Conservation (phyloP, 2,888 invertebrate genomes). For the Drosophila fulvimacula region DNA sequence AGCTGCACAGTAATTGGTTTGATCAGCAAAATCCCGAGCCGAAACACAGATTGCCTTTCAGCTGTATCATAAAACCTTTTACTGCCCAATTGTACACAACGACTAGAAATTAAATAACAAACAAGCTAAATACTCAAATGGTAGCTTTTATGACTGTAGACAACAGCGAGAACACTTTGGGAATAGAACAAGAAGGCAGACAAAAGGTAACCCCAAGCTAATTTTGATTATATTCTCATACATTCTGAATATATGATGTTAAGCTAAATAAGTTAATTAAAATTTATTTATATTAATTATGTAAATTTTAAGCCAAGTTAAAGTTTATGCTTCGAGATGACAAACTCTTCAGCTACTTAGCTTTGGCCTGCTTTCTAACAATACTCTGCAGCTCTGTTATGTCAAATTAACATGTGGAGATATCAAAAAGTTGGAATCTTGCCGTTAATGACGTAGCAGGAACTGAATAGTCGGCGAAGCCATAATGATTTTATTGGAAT, state of each 20-base stretch:
- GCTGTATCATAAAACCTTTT: conserved; percentile 22
- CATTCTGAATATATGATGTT: neutral
- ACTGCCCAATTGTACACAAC: conserved; percentile 22
- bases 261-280: neutral
- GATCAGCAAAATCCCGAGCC: conserved; percentile 31
- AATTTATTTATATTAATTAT: conserved; percentile 8
- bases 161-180: neutral
- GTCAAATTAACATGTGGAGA: neutral
- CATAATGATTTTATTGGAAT: conserved; percentile 53
- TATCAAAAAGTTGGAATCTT: neutral
- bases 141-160: neutral
- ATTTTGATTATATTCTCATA: neutral
- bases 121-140: neutral
- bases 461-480: conserved; percentile 29
- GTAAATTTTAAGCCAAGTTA: conserved; percentile 13
- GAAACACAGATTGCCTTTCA: conserved; percentile 15
- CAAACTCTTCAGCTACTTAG: conserved; percentile 7
- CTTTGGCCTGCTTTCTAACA: conserved; percentile 23
- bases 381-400: neutral
- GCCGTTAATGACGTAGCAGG: conserved; percentile 29
- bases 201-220: neutral
- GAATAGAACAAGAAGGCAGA: too few relatives aligned
- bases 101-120: conserved; percentile 12
- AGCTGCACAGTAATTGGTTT: conserved; percentile 47
- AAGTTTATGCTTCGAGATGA: conserved; percentile 11